These are phyloP conservation scores for Cataglyphis livida DNA, from an alignment of 2,888 invertebrate genomes.

Conservation along the genomic window DNA sequence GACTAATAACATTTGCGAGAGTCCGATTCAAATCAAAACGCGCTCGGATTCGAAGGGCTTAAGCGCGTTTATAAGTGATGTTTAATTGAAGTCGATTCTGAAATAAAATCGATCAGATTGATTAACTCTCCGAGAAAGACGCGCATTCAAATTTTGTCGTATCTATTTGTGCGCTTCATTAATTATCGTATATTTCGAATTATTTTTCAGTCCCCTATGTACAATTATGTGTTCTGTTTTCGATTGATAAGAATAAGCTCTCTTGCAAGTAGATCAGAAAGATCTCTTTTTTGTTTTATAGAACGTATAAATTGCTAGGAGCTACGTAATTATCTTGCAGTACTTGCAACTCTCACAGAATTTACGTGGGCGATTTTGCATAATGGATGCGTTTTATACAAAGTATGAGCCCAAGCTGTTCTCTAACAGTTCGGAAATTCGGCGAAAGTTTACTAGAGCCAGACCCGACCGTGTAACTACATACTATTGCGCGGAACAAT, in stretches of 20 bases:
- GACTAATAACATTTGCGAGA: slow-evolving; percentile 26
- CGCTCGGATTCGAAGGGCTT: not conserved
- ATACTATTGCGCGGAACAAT: slow-evolving; percentile 32
- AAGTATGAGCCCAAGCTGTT: slow-evolving; percentile 37
- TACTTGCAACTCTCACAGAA: slow-evolving; percentile 37
- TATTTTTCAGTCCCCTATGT: not conserved
- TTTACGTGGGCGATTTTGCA: slow-evolving; percentile 48
- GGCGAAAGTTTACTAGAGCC: slow-evolving; percentile 40
- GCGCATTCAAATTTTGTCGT: slow-evolving; percentile 5
- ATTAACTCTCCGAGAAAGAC: not conserved
- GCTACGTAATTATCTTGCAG: slow-evolving; percentile 47
- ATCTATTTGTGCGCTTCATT: not conserved
- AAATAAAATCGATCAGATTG: not conserved
- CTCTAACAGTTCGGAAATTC: slow-evolving; percentile 51
- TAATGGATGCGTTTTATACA: slow-evolving; percentile 46
- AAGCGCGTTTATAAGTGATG: not conserved
- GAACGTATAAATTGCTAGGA: slow-evolving; percentile 16
- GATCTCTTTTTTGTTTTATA: too few relatives aligned
- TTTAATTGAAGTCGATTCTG: not conserved
- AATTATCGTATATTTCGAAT: slow-evolving; percentile 27
- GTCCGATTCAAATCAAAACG: slow-evolving; percentile 28
- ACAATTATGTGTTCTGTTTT: not conserved
- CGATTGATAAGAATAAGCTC: slow-evolving; percentile 15
- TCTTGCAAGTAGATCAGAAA: slow-evolving; percentile 17
- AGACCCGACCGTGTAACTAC: slow-evolving; percentile 32